These are phyloP conservation scores for Anthopleura xanthogrammica DNA, from an alignment of 92 coral and sea anemone species.

Conservation along the genomic window DNA sequence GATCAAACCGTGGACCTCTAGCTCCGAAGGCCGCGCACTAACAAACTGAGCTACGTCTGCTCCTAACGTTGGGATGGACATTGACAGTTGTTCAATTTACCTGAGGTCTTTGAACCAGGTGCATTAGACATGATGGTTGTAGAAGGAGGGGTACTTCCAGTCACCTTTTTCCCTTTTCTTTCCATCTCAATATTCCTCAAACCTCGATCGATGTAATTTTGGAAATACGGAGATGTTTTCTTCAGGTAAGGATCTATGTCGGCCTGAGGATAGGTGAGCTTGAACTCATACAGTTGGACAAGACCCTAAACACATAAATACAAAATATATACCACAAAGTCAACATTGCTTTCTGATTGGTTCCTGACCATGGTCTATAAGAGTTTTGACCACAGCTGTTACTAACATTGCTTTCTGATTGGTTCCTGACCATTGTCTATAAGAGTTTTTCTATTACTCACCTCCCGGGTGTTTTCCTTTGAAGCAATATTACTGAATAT, in stretches of 20 bases:
- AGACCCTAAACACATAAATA: constrained; percentile 63
- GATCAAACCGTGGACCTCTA: too few species aligned
- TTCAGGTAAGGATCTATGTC: constrained; percentile 94
- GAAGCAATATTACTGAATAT: constrained; percentile 94
- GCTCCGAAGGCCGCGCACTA: too few species aligned
- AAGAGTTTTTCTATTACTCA: constrained; percentile 13
- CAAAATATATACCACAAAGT: background rate
- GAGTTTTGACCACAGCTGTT: too few species aligned
- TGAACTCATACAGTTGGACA: constrained; percentile 83
- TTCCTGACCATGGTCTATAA: too few species aligned
- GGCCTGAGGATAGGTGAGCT: constrained; percentile 78
- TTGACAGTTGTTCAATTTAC: background rate
- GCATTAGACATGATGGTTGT: constrained; percentile 5
- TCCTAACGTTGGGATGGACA: too few species aligned
- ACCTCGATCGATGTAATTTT: constrained; percentile 93
- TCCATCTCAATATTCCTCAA: constrained; percentile 87
- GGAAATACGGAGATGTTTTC: constrained; percentile 93
- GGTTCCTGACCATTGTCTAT: too few species aligned
- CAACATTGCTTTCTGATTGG: too few species aligned
- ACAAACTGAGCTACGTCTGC: too few species aligned
- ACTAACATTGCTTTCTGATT: too few species aligned
- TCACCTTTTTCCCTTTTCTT: constrained; percentile 58
- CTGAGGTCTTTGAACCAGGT: constrained; percentile 8
- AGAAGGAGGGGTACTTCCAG: constrained; percentile 24
- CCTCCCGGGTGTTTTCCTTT: constrained; percentile 95